Conservation (phyloP, 1,140 invertebrate genomes). For the Bombus superbus region DNA sequence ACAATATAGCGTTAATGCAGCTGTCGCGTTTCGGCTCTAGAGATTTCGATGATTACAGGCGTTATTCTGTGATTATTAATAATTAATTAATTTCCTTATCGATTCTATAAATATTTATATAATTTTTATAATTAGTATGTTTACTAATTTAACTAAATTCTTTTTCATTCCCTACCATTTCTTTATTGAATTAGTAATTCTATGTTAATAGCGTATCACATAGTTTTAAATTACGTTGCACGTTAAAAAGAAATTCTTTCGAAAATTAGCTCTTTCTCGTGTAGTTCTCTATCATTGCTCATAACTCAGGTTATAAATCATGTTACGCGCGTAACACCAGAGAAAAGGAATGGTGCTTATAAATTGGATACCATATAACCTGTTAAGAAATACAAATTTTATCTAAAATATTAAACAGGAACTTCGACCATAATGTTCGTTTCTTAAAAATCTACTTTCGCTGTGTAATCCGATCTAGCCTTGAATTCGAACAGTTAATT, state of each 20-base stretch:
- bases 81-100: not conserved
- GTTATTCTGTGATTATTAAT: not conserved
- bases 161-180: not conserved
- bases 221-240: not conserved
- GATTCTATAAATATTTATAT: not conserved
- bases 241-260: not conserved
- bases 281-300: not conserved
- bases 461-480: too few species aligned
- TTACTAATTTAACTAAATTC: not conserved
- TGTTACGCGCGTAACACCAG: not conserved
- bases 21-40: too few species aligned
- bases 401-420: not conserved
- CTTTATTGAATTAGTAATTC: not conserved
- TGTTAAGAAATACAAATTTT: not conserved
- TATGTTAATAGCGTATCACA: not conserved
- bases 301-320: conserved; percentile 29
- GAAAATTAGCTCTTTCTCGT: not conserved
- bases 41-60: not conserved
- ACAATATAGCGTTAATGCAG: not conserved
- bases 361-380: not conserved
- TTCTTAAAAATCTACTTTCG: not conserved
- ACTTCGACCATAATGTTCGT: too few species aligned
- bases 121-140: not conserved
- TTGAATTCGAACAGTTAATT: not conserved
- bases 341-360: not conserved